Base-by-base conservation (phyloP, 2,113 vertebrate species). In the Riparia riparia region DNA sequence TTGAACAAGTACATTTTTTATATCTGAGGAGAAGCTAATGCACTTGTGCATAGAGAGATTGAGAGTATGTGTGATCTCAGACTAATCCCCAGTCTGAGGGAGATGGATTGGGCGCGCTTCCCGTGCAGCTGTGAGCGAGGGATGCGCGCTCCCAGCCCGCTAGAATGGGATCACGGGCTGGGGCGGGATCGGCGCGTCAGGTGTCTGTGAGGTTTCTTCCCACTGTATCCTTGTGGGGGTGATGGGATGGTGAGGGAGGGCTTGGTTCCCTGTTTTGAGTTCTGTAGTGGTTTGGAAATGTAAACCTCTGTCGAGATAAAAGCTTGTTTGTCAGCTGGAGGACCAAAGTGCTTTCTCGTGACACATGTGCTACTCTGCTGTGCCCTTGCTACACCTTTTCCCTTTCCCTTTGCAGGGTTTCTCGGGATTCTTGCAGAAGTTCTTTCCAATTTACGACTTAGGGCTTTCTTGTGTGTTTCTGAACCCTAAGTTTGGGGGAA, bases 151-250 rank as follows among this genome's bases (percentile, higher is more conserved):
- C 11, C 45, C 28, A 11, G 31, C n/a, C 29, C 2, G 1, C 26
- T 7, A 2, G 0, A 0, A 4, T 4, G 34, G 28, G 13, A 5
- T 9, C 29, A 0, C 1, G 10, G n/a, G 4, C 9, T 34, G 37
- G 3, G 26, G 49, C 24, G 2, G 9, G 15, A 29, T 1, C 5
- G 4, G 13, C 37, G 8, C 18, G 7, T 34, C 21, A 4, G 12
- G 1, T 28, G 61, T 51, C 76, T 6, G 0, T 18, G 26, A 22
- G 50, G 6, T 3, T 9, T 11, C 39, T 11, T 45, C 34, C 51
- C 2, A 1, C 12, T 70, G 42, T 39, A 32, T 65, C 37, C 18
- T 3, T 17, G 15, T 16, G 9, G 34, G 51, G 28, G 5, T 32
- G 58, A 14, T 19, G 45, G 29, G 24, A n/a, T 79, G 57, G 11